These are phyloP conservation scores for Syngnathus acus DNA, from an alignment of 2,797 vertebrate genomes.

Conservation along the genomic window DNA sequence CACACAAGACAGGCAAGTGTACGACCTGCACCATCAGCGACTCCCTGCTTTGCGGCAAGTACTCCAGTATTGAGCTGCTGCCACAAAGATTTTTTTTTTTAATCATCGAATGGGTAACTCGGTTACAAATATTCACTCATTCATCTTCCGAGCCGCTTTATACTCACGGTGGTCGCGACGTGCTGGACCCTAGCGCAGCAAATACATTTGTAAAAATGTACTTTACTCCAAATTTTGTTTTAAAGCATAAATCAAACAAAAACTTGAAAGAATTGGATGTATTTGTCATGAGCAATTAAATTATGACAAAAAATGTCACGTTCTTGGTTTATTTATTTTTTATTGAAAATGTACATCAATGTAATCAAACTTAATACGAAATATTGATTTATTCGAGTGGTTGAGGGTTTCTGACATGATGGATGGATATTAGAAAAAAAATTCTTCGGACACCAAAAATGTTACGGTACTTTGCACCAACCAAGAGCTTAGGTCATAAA, in stretches of 20 bases:
- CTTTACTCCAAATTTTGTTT: neutral
- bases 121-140: no score
- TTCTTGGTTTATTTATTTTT: slow-evolving; percentile 67
- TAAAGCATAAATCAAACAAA: neutral
- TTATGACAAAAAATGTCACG: slow-evolving; percentile 12
- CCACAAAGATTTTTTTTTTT: no score
- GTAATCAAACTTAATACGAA: slow-evolving; percentile 64
- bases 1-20: no score
- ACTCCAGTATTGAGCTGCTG: no score
- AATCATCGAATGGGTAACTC: neutral
- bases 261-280: neutral
- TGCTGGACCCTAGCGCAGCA: no score
- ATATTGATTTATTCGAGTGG: slow-evolving; percentile 58
- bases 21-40: no score
- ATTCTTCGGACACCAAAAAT: slow-evolving; percentile 61
- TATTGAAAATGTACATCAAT: slow-evolving; percentile 81
- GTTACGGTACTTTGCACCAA: slow-evolving; percentile 58
- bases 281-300: neutral
- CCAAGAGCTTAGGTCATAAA: slow-evolving; percentile 68
- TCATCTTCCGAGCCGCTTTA: no score
- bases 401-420: slow-evolving; percentile 49
- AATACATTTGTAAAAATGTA: no score
- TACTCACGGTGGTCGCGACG: no score
- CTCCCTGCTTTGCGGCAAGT: no score
- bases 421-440: slow-evolving; percentile 66